Conservation (phyloP, 1,140 invertebrate genomes). For the Leptopilina clavipes region DNA sequence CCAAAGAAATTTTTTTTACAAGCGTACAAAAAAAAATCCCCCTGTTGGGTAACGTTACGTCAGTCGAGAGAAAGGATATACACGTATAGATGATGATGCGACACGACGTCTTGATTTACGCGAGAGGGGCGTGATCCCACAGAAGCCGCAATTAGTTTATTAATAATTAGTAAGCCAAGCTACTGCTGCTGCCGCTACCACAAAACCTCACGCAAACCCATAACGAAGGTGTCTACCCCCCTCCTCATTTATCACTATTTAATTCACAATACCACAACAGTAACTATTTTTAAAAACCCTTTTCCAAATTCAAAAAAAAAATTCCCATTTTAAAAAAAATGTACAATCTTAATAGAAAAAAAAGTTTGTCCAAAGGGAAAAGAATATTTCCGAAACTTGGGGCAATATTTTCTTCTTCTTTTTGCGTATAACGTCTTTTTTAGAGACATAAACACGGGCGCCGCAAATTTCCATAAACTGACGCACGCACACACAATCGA, state of each 20-base stretch:
- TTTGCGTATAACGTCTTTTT: not conserved
- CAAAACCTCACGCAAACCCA: constrained; percentile 22
- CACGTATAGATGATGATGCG: constrained; percentile 43
- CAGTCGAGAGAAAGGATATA: no score
- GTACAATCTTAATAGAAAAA: no score
- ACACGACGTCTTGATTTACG: constrained; percentile 70
- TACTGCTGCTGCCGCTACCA: constrained; percentile 42
- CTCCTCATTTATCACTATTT: not conserved
- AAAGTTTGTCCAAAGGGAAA: not conserved
- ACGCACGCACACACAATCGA: constrained; percentile 52
- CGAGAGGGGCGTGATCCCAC: constrained; percentile 67
- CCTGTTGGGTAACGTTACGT: no score
- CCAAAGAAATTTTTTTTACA: no score
- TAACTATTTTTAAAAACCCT: not conserved
- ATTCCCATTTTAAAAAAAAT: not conserved
- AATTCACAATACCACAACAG: not conserved
- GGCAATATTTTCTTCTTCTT: not conserved
- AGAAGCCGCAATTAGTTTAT: constrained; percentile 74
- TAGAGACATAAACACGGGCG: not conserved
- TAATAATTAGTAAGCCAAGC: constrained; percentile 62
- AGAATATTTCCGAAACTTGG: not conserved
- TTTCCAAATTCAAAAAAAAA: no score
- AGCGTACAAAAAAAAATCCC: no score
- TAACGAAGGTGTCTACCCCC: constrained; percentile 12
- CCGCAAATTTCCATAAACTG: constrained; percentile 68